Conservation (phyloP, 2,797 vertebrate genomes). For the Neosilurus hyrtlii region DNA sequence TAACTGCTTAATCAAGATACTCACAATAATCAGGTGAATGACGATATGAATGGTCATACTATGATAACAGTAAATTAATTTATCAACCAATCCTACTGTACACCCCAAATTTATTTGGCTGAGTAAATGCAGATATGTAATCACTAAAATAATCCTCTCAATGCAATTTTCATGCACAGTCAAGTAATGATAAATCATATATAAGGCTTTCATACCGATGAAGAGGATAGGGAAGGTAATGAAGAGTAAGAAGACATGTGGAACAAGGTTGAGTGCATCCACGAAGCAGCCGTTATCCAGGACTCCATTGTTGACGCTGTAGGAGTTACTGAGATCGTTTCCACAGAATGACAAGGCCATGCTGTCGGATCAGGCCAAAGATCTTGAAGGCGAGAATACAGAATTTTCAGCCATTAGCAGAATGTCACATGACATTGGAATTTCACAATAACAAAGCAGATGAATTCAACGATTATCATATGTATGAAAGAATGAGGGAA, state of each 20-base stretch:
- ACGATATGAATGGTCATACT: too few relatives aligned
- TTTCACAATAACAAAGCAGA: not conserved
- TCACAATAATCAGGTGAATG: too few relatives aligned
- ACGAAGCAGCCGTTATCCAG: constrained; percentile 94
- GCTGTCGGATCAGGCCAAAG: constrained; percentile 53
- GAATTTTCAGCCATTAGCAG: not conserved
- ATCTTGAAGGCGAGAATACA: constrained; percentile 44
- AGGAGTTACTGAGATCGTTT: constrained; percentile 73
- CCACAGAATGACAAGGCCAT: constrained; percentile 92
- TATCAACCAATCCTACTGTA: not conserved
- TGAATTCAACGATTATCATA: not conserved
- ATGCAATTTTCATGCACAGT: not conserved
- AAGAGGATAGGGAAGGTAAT: constrained; percentile 99
- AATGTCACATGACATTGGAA: not conserved
- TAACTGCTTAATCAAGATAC: too few relatives aligned
- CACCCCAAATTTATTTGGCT: not conserved
- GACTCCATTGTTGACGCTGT: constrained; percentile 80
- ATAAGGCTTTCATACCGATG: constrained; percentile 79
- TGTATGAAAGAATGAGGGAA: not conserved
- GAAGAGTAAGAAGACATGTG: constrained; percentile 95
- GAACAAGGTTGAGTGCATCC: constrained; percentile 95
- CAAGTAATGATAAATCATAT: not conserved
- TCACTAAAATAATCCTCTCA: not conserved
- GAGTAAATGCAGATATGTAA: not conserved
- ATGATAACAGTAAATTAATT: too few relatives aligned